Evolutionary conservation across 2,797 vertebrate genomes (phyloP).

Genomic region (Poecilia wingei): DNA sequence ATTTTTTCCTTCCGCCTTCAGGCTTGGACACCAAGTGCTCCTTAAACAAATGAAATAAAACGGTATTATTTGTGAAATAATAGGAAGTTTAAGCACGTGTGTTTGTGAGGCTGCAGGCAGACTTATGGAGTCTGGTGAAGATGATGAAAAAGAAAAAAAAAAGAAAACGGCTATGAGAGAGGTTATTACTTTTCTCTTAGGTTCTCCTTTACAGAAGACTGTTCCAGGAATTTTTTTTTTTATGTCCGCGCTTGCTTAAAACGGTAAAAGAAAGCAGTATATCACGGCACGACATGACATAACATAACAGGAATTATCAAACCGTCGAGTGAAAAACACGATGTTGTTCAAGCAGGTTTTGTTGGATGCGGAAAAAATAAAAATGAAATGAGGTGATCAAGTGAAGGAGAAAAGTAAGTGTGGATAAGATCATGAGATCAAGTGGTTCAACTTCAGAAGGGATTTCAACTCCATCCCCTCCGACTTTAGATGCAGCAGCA

Average conservation of each 20-base stretch:
- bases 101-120: conserved; percentile 39
- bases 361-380: conserved; percentile 39
- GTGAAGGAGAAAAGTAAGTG: conserved; percentile 68
- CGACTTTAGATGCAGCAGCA: not conserved
- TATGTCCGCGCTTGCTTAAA: conserved; percentile 42
- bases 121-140: conserved; percentile 11
- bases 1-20: conserved; percentile 59
- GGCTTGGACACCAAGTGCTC: conserved; percentile 65
- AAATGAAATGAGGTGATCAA: conserved; percentile 56
- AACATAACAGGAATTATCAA: conserved; percentile 32
- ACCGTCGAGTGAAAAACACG: conserved; percentile 51
- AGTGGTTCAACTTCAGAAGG: not conserved
- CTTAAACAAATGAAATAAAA: conserved; percentile 70
- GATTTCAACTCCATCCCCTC: not conserved
- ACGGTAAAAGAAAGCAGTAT: conserved; percentile 30
- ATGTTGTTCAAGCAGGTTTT: conserved; percentile 29
- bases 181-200: conserved; percentile 16
- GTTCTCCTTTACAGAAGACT: conserved; percentile 3
- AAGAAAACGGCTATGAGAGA: conserved; percentile 5
- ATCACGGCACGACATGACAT: conserved; percentile 30
- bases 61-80: conserved; percentile 64
- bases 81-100: conserved; percentile 42
- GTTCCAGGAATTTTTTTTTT: conserved; percentile 35
- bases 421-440: not conserved
- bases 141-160: conserved; percentile 5